Base-by-base conservation (phyloP, 35 echinoderm and acorn worm species). In the Apostichopus parvimensis region DNA sequence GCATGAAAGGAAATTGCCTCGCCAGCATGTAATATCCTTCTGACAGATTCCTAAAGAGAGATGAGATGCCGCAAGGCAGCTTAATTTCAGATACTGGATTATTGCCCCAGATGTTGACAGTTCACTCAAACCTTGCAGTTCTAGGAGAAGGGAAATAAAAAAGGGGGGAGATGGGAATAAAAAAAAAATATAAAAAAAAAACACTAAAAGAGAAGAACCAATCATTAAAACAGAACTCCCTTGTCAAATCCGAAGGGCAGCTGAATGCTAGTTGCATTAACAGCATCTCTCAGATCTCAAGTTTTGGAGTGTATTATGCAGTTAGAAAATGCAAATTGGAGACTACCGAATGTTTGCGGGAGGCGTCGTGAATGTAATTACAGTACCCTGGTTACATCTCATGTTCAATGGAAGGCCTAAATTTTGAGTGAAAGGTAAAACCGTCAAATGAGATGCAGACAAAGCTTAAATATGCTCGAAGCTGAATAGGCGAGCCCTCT, bases 41-140 rank as follows among this genome's bases (percentile, higher is more conserved):
- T 82, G 79, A 82, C 79, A 82, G 79, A 56, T 55, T 82, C 55
- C 55, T 53, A 82, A 68, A 68, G 64, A 68, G 64, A 68, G 64
- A 18, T 14, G 64, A 68, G 64, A 68, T 68, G 64, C 64, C 64
- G 79, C 79, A 45, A 82, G 79, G 55, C 45, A 53, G 79, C 79
- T 82, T 82, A 18, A 54, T 13, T 82, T 54, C 34, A 82, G 79
- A 82, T 82, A 82, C 79, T 56, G 45, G 79, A 82, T 84, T 84
- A 84, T 84, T 84, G 81, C 81, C 81, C 81, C 81, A 84, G 81
- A 84, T 84, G 81, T 84, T 84, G 81, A 84, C 81, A 84, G 81
- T 58, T 84, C 57, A 84, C 81, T 84, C 81, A 84, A 84, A 84
- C 81, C 53, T 58, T 84, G 71, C 54, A 84, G 81, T 45, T 45